Conservation (phyloP, 2,888 invertebrate species). For the Carcina quercana region DNA sequence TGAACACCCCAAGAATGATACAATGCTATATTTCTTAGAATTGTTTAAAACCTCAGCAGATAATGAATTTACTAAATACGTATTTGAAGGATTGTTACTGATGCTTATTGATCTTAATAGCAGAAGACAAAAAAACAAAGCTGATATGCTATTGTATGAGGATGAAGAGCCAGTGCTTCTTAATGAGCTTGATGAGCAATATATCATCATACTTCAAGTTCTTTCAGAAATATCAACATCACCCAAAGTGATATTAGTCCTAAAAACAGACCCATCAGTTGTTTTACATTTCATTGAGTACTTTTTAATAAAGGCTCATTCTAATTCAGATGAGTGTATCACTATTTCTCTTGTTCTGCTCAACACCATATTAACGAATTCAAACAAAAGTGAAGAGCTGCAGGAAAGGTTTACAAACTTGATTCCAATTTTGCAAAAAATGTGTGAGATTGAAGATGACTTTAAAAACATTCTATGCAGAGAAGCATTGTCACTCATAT, state of each 20-base stretch:
- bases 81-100: constrained; percentile 43
- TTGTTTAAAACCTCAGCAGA: constrained; percentile 36
- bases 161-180: constrained; percentile 49
- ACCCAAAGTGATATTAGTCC: constrained; percentile 46
- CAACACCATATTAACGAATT: constrained; percentile 50
- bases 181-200: constrained; percentile 42
- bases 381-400: constrained; percentile 24
- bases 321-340: constrained; percentile 44
- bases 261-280: constrained; percentile 56
- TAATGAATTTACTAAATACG: constrained; percentile 26
- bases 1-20: constrained; percentile 30
- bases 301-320: constrained; percentile 40
- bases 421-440: constrained; percentile 36
- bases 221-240: constrained; percentile 66
- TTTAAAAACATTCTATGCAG: constrained; percentile 44
- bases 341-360: constrained; percentile 55
- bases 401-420: constrained; percentile 36
- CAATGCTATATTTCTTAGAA: constrained; percentile 38
- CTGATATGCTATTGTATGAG: constrained; percentile 37
- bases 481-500: constrained; percentile 45
- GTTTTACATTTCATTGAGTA: constrained; percentile 64
- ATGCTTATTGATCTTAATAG: constrained; percentile 37
- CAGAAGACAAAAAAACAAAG: constrained; percentile 29
- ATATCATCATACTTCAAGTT: constrained; percentile 61
- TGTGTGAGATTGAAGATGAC: constrained; percentile 28